Percentiles rank a stretch among this genome's conserved stretches.
These are phyloP conservation scores for Metopolophium dirhodum DNA, from an alignment of 1,140 invertebrate genomes.

Conservation along the genomic window DNA sequence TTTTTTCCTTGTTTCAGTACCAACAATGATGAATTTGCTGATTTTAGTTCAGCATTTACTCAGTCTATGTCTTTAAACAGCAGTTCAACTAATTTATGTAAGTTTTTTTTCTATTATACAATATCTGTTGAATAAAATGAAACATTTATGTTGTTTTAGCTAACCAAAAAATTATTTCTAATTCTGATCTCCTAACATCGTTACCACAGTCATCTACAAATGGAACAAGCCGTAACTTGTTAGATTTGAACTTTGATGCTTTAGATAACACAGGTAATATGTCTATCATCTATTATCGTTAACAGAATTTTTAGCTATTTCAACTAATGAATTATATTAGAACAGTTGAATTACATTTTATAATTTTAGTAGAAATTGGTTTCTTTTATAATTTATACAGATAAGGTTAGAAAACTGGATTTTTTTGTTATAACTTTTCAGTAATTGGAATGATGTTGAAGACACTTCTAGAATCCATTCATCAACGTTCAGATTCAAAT, in stretches of 20 bases:
- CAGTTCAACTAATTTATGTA: constrained; percentile 34
- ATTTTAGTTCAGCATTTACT: constrained; percentile 75
- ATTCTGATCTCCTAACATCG: constrained; percentile 48
- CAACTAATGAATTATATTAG: neutral
- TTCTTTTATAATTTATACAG: neutral
- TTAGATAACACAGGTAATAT: constrained; percentile 54
- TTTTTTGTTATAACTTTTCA: constrained; percentile 55
- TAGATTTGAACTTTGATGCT: constrained; percentile 42
- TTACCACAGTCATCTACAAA: constrained; percentile 52
- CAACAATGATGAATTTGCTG: constrained; percentile 76
- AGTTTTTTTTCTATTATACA: constrained; percentile 2
- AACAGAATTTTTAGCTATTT: neutral
- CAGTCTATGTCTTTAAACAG: constrained; percentile 31
- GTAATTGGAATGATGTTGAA: constrained; percentile 38
- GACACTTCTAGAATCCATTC: constrained; percentile 47
- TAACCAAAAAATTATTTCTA: constrained; percentile 46
- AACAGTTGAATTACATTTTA: neutral
- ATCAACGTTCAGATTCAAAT: constrained; percentile 17
- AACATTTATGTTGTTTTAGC: constrained; percentile 23
- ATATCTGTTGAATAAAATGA: neutral
- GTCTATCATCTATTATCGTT: neutral
- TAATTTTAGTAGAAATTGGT: constrained; percentile 24
- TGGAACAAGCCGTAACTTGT: constrained; percentile 41
- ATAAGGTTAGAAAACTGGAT: constrained; percentile 47
- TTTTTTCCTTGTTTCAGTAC: constrained; percentile 73